Evolutionary conservation across 2,888 invertebrate genomes (phyloP).

Genomic region (Hofmannophila pseudospretella): DNA sequence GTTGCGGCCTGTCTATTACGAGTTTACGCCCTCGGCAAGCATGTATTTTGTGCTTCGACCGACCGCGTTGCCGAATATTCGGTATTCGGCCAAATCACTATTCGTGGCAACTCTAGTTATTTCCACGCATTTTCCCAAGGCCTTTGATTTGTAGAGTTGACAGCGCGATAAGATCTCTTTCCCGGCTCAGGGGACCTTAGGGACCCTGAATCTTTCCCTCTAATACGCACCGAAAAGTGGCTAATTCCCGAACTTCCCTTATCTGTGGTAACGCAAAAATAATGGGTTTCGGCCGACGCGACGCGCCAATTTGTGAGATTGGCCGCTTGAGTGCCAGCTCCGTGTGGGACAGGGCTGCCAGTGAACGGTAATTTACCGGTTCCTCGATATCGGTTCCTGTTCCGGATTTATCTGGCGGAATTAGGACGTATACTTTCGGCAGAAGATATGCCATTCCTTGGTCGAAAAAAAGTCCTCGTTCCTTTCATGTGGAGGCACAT

Average conservation of each 20-base stretch:
- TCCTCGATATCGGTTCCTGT: background rate
- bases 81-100: too few species aligned
- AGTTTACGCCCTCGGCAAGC: too few species aligned
- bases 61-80: too few species aligned
- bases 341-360: background rate
- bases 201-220: too few species aligned
- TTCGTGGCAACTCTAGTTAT: too few species aligned
- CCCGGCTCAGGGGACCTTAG: background rate
- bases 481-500: too few species aligned
- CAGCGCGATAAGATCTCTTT: background rate
- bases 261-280: conserved; percentile 11
- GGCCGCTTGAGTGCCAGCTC: conserved; percentile 1
- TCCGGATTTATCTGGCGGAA: too few species aligned
- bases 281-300: conserved; percentile 8
- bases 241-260: conserved; percentile 6
- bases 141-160: background rate
- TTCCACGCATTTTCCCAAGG: background rate
- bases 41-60: too few species aligned
- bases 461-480: too few species aligned
- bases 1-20: too few species aligned
- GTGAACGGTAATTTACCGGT: background rate
- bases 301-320: conserved; percentile 10
- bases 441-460: too few species aligned
- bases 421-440: too few species aligned
- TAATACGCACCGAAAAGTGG: background rate